Conservation (phyloP, 2,113 vertebrate species). For the Hippolais icterina region DNA sequence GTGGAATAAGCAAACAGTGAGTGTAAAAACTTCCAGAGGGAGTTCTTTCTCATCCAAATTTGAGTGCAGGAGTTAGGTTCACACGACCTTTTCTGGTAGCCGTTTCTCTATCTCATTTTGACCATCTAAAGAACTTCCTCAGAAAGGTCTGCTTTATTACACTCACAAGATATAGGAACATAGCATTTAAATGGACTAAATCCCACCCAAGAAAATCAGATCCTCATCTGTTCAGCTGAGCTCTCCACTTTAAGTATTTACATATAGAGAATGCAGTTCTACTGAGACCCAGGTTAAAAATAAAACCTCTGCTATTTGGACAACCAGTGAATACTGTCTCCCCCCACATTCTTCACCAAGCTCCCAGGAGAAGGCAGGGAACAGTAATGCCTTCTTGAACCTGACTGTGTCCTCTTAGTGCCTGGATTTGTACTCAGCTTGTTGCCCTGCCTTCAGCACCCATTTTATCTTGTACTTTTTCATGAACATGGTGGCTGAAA, state of each 20-base stretch:
- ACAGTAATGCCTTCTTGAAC: not conserved
- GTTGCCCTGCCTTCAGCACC: not conserved
- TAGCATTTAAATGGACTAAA: not conserved
- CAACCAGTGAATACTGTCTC: not conserved
- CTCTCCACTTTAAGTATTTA: not conserved
- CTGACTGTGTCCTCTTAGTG: not conserved
- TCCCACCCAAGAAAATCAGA: not conserved
- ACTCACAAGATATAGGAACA: not conserved
- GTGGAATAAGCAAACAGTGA: not conserved
- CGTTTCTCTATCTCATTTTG: not conserved
- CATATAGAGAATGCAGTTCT: not conserved
- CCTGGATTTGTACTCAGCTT: not conserved
- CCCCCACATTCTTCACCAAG: fast-evolving
- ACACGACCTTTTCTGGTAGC: not conserved
- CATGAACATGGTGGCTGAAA: not conserved
- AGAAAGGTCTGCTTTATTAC: not conserved
- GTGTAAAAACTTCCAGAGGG: not conserved
- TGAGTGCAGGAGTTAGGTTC: not conserved
- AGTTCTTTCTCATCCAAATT: not conserved
- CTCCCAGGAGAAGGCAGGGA: not conserved
- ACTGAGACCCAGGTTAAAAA: not conserved
- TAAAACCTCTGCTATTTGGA: not conserved
- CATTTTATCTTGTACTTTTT: not conserved
- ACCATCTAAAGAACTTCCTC: not conserved
- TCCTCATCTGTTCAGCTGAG: not conserved